A percentile compares a stretch with the other conserved stretches of the same genome.
Conservation (phyloP, 2,113 vertebrate species). For the Oreochromis spilurus region DNA sequence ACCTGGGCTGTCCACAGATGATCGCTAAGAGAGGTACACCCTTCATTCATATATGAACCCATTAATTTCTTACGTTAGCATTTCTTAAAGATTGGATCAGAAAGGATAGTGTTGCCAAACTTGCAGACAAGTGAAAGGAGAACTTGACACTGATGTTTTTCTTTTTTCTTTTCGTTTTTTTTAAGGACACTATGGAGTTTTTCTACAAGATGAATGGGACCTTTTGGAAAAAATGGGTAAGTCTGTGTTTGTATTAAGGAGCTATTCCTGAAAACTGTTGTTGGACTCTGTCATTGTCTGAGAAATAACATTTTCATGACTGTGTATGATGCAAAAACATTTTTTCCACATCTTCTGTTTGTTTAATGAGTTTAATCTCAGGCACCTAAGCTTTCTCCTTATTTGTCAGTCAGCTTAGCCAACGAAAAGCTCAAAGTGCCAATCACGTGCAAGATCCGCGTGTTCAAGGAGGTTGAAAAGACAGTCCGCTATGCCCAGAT, state of each 20-base stretch:
- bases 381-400: background rate
- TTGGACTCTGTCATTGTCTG: background rate
- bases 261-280: background rate
- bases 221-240: slow-evolving; percentile 92
- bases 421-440: slow-evolving; percentile 91
- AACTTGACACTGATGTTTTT: background rate
- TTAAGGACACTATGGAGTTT: slow-evolving; percentile 91
- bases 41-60: background rate
- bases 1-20: slow-evolving; percentile 96
- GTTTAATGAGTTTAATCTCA: background rate
- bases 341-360: background rate
- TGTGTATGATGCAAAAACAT: background rate
- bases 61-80: background rate
- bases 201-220: slow-evolving; percentile 95
- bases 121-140: fast-evolving
- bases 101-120: background rate
- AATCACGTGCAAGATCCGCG: slow-evolving; percentile 95
- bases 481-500: slow-evolving; percentile 91
- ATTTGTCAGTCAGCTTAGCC: slow-evolving; percentile 82
- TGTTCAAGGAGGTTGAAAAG: slow-evolving; percentile 90
- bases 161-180: background rate
- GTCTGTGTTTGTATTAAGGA: slow-evolving; percentile 12
- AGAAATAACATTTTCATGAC: background rate
- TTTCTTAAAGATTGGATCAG: background rate
- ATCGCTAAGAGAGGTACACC: slow-evolving; percentile 88